Conservation (phyloP, 2,888 invertebrate genomes). For the Pherbina coryleti region DNA sequence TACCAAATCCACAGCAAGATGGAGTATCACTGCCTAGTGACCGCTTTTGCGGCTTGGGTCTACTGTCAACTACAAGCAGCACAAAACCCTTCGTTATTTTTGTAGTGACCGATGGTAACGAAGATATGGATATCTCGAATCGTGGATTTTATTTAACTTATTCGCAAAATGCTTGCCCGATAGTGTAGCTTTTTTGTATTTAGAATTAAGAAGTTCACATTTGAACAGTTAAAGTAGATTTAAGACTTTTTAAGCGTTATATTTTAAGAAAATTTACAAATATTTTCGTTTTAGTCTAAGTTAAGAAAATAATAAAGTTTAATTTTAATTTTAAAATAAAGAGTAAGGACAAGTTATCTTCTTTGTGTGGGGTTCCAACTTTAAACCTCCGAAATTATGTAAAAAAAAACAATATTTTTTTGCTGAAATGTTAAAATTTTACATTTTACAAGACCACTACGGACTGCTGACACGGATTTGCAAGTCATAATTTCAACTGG, state of each 20-base stretch:
- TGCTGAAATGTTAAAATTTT: neutral
- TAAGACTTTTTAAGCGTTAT: neutral
- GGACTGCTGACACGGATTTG: neutral
- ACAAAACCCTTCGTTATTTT: slow-evolving; percentile 79
- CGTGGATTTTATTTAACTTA: slow-evolving; percentile 81
- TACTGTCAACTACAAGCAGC: slow-evolving; percentile 75
- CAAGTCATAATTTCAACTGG: slow-evolving; percentile 46
- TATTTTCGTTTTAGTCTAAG: neutral
- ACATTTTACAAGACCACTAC: neutral
- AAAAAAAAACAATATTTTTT: too few species aligned
- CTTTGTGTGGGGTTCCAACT: too few species aligned
- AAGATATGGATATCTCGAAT: slow-evolving; percentile 78
- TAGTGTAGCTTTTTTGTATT: slow-evolving; percentile 47
- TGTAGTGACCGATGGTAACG: slow-evolving; percentile 77
- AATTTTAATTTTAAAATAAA: neutral
- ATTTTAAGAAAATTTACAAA: neutral
- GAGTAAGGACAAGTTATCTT: too few species aligned
- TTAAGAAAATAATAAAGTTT: neutral
- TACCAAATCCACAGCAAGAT: slow-evolving; percentile 76
- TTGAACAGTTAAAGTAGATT: neutral
- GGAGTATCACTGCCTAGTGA: slow-evolving; percentile 72
- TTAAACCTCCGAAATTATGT: too few species aligned
- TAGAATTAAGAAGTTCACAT: neutral
- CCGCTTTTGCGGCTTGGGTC: slow-evolving; percentile 82
- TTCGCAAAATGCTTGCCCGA: slow-evolving; percentile 76